Evolutionary conservation across 1,140 invertebrate genomes (phyloP), one percentile per base, ranked within the genome.

Genomic region (Cydia splendana): DNA sequence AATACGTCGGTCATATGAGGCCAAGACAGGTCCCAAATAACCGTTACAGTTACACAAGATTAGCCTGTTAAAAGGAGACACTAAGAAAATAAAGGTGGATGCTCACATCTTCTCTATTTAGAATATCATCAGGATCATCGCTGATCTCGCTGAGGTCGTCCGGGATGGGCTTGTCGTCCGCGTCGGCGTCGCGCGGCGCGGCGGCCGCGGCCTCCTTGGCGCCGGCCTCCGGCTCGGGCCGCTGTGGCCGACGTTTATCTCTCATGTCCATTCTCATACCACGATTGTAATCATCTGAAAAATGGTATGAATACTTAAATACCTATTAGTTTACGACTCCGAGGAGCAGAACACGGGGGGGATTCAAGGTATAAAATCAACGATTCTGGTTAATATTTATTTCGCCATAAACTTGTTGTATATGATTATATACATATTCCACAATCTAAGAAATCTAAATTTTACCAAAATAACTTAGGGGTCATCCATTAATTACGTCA

Each of bases 91-190:
- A 62, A 88, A 15, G 10, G n/a, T n/a, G 12, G 13, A 38, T 67
- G 12, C 91, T 91, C 91, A 95, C 96, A 88, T 96, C 96, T 80
- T 96, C 96, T 90, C 96, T 95, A 80, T 97, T 96, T 1, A 97
- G 93, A 84, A 97, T 97, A 80, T 97, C 97, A 90, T 97, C 97
- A 71, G 96, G 96, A 91, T 97, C 97, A 85, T 97, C 97, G 85
- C 96, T 97, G 48, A 97, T 97, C 89, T 97, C 97, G 90, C 97
- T 97, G 4, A 97, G 94, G 83, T 97, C 96, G 82, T 97, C 96
- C 76, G 95, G 94, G 76, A 95, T 94, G 0, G 94, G 94, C 75
- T 94, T 94, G 38, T 95, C 94, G 0, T 95, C 94, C 0, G 91
- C 81, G 81, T 96, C 95, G 0, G 86, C 80, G 45, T 90, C 88